Base-by-base conservation (phyloP, 2,888 invertebrate species). In the Lathronympha strigana region DNA sequence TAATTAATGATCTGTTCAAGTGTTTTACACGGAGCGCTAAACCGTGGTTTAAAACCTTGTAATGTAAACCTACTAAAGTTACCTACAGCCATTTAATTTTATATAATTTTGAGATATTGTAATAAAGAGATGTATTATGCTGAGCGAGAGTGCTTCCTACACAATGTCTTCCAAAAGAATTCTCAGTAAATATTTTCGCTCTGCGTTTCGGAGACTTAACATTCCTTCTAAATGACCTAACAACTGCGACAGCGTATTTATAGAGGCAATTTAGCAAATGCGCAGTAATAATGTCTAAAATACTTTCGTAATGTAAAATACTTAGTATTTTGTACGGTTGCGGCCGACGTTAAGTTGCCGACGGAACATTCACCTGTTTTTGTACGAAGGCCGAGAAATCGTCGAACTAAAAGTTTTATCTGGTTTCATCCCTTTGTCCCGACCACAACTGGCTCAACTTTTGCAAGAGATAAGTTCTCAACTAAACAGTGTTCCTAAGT, bases 51-150 rank as follows among this genome's bases (percentile, higher is more conserved):
- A 57, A 40, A 43, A 25, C 38, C 40, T 17, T n/a, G 31, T 28
- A 45, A 45, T 57, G 57, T 57, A 45, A 55, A 55, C 54, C 51
- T n/a, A 19, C 54, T 36, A 50, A 57, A 51, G 50, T 63, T 57
- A 51, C 50, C 57, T 36, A n/a, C 23, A 43, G 15, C 57, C 17
- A 57, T 33, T 43, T 58, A 17, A 43, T 58, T 50, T 63, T 63
- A 51, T 63, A 63, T 63, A 63, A 63, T 58, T 63, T 58, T 33
- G 43, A 58, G 57, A 43, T 63, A 50, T 63, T 50, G 15, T 49
- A 38, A 11, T 31, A 21, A 13, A 28, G 13, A 40, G 33, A 50
- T 62, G 53, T 57, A 15, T n/a, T 57, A 55, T 55, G 55, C 57
- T 43, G 57, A 38, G 63, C 63, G 57, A 57, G 33, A 25, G 57